phyloP scores from a whole-genome alignment of 2,888 invertebrate species.

The Hydropsyche betteni region DNA sequence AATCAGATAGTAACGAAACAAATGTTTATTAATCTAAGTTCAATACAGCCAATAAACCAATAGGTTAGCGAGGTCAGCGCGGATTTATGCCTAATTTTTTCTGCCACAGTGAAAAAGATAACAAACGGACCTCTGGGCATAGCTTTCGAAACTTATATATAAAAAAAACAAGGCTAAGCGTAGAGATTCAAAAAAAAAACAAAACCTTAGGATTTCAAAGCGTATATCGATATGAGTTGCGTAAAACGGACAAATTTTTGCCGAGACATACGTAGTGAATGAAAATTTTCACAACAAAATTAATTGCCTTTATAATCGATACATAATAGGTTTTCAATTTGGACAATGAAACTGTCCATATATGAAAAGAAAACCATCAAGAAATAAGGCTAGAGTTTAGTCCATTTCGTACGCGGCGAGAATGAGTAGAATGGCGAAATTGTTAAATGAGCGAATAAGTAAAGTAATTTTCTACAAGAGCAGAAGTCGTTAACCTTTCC shows the following conservation, averaged over 20 bases:
- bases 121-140: constrained; percentile 20
- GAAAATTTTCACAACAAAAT: too few relatives aligned
- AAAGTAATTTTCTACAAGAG: neutral
- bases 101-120: neutral
- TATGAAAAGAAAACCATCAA: too few relatives aligned
- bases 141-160: constrained; percentile 19
- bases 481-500: constrained; percentile 18
- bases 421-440: neutral
- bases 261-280: too few relatives aligned
- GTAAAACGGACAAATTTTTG: too few relatives aligned
- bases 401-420: neutral
- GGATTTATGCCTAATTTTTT: constrained; percentile 5
- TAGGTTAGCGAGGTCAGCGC: constrained; percentile 12
- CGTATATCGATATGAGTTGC: neutral
- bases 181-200: constrained; percentile 6
- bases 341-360: too few relatives aligned
- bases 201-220: constrained; percentile 23
- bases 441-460: neutral
- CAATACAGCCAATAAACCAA: neutral
- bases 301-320: too few relatives aligned
- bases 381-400: too few relatives aligned
- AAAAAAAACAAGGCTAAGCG: constrained; percentile 1
- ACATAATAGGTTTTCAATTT: too few relatives aligned
- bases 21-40: neutral
- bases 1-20: neutral